These are phyloP conservation scores for Pseudonaja textilis DNA, from an alignment of 2,113 vertebrate species.

Conservation along the genomic window DNA sequence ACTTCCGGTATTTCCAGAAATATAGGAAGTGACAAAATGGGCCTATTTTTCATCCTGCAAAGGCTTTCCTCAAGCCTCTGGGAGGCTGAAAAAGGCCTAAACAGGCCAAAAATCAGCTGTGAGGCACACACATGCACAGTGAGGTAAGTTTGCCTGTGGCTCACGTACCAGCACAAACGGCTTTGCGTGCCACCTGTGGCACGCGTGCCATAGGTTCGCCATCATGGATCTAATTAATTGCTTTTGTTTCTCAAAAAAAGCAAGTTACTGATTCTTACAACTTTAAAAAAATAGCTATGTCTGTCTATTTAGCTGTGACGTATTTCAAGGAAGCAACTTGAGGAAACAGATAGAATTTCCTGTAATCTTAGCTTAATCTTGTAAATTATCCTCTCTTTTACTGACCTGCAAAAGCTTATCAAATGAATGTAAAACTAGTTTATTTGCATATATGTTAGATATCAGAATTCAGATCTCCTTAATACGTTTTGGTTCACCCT, in stretches of 20 bases:
- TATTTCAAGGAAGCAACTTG: not conserved
- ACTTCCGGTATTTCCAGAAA: too few relatives aligned
- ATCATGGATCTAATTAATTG: not conserved
- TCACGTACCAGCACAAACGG: too few relatives aligned
- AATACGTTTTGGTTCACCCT: not conserved
- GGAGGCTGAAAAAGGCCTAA: too few relatives aligned
- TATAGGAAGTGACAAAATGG: too few relatives aligned
- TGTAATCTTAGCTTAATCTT: not conserved
- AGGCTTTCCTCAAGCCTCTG: too few relatives aligned
- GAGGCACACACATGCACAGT: too few relatives aligned
- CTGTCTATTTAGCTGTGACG: not conserved
- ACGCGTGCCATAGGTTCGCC: too few relatives aligned
- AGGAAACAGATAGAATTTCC: not conserved
- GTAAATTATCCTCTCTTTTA: not conserved
- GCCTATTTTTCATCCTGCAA: too few relatives aligned
- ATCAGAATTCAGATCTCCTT: not conserved
- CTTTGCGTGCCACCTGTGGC: too few relatives aligned
- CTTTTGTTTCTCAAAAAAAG: not conserved
- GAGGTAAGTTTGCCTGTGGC: too few relatives aligned
- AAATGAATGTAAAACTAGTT: not conserved
- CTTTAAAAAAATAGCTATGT: not conserved
- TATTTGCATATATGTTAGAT: not conserved
- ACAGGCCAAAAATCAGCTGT: too few relatives aligned
- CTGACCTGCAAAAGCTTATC: not conserved
- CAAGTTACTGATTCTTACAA: not conserved